Conservation (phyloP, 2,888 invertebrate genomes). For the Carabus problematicus region DNA sequence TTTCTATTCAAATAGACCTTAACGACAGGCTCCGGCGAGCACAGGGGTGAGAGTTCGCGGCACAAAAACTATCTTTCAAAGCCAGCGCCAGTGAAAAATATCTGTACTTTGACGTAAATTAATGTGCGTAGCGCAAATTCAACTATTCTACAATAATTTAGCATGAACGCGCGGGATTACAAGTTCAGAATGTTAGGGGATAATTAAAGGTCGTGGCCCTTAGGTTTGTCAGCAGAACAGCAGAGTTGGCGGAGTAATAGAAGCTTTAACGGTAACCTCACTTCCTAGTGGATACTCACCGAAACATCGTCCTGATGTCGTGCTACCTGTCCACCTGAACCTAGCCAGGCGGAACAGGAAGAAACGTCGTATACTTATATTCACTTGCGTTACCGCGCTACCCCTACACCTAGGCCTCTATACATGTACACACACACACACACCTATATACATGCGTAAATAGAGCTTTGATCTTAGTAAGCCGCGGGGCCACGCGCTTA, state of each 20-base stretch:
- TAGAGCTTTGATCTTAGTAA: not conserved
- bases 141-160: constrained; percentile 60
- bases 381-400: no score
- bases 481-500: not conserved
- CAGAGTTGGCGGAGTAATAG: not conserved
- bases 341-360: no score
- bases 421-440: no score
- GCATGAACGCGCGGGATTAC: constrained; percentile 55
- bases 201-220: constrained; percentile 42
- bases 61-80: constrained; percentile 62
- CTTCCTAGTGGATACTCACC: no score
- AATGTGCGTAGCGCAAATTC: constrained; percentile 61
- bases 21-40: constrained; percentile 49
- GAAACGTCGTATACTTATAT: no score
- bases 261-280: no score
- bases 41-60: constrained; percentile 54
- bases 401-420: no score
- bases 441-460: no score
- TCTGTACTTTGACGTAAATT: constrained; percentile 62
- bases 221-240: constrained; percentile 22
- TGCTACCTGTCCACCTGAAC: no score
- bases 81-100: constrained; percentile 60
- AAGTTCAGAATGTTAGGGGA: constrained; percentile 43
- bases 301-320: no score
- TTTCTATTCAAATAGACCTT: constrained; percentile 59